These are phyloP conservation scores for Leptinotarsa defecta DNA, from an alignment of 1,140 invertebrate species.

Conservation along the genomic window DNA sequence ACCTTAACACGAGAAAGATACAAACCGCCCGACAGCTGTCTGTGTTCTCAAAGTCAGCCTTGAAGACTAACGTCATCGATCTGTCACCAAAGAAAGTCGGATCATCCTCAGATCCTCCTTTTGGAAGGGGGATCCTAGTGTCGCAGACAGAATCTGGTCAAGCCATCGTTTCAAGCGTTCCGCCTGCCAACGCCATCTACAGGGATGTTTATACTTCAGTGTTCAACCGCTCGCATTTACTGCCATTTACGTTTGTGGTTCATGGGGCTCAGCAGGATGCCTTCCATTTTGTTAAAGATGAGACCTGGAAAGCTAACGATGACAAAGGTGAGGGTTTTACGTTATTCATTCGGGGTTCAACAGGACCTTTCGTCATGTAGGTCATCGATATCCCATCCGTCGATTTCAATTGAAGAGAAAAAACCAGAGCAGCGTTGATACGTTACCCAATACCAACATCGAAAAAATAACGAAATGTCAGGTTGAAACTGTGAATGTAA, in stretches of 20 bases:
- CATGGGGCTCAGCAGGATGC: slow-evolving; percentile 88
- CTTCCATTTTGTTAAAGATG: slow-evolving; percentile 94
- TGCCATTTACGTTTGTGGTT: slow-evolving; percentile 87
- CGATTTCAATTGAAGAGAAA: too few species aligned
- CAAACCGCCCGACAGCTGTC: slow-evolving; percentile 73
- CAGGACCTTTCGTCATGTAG: too few species aligned
- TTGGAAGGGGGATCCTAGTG: slow-evolving; percentile 88
- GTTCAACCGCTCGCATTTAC: slow-evolving; percentile 86
- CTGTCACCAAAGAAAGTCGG: slow-evolving; percentile 73
- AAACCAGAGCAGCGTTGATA: too few species aligned
- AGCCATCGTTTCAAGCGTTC: slow-evolving; percentile 83
- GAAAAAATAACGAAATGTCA: too few species aligned
- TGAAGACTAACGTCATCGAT: slow-evolving; percentile 75
- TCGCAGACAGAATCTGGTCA: slow-evolving; percentile 77
- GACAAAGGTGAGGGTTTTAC: slow-evolving; percentile 66
- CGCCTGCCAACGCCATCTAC: slow-evolving; percentile 84
- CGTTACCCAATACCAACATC: too few species aligned
- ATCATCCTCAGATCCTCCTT: slow-evolving; percentile 80
- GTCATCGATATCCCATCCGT: too few species aligned
- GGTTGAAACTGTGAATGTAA: too few species aligned
- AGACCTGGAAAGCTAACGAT: slow-evolving; percentile 83
- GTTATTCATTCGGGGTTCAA: neutral
- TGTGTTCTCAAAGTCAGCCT: slow-evolving; percentile 72
- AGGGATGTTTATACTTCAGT: slow-evolving; percentile 92
- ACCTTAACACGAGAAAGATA: slow-evolving; percentile 74